A percentile compares a stretch with the other conserved stretches of the same genome.
Evolutionary conservation across 2,113 vertebrate species (phyloP).

Genomic region (Salvelinus sp.): DNA sequence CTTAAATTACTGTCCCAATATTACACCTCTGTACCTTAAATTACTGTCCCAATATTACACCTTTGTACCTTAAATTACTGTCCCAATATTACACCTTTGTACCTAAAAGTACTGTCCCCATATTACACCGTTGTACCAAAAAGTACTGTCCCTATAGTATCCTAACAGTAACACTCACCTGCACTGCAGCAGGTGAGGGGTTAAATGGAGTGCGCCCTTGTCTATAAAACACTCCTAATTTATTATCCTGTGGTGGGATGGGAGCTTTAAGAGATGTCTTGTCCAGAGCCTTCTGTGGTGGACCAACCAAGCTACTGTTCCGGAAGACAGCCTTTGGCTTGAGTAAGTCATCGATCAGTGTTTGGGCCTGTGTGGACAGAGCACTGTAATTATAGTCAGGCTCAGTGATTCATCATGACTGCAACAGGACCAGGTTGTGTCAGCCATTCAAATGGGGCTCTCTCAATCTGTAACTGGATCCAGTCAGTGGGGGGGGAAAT

Average conservation of each 20-base stretch:
- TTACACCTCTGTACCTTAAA: no score
- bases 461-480: neutral
- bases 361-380: slow-evolving; percentile 29
- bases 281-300: slow-evolving; percentile 4
- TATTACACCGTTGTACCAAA: no score
- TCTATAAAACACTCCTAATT: neutral
- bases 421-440: slow-evolving; percentile 26
- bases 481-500: neutral
- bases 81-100: no score
- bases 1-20: no score
- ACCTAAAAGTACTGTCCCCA: no score
- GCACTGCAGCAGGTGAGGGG: neutral
- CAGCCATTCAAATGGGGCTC: slow-evolving; percentile 48
- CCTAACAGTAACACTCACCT: neutral
- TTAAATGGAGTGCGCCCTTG: neutral
- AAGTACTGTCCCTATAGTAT: neutral
- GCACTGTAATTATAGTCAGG: slow-evolving; percentile 45
- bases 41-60: no score
- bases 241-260: slow-evolving; percentile 1
- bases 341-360: slow-evolving; percentile 48
- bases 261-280: neutral
- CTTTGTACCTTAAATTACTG: no score
- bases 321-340: slow-evolving; percentile 14
- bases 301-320: slow-evolving; percentile 16
- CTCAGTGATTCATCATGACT: slow-evolving; percentile 50